A percentile compares a stretch with the other conserved stretches of the same genome.
Conservation (phyloP, 1,140 invertebrate species). For the Scaptomyza montana region DNA sequence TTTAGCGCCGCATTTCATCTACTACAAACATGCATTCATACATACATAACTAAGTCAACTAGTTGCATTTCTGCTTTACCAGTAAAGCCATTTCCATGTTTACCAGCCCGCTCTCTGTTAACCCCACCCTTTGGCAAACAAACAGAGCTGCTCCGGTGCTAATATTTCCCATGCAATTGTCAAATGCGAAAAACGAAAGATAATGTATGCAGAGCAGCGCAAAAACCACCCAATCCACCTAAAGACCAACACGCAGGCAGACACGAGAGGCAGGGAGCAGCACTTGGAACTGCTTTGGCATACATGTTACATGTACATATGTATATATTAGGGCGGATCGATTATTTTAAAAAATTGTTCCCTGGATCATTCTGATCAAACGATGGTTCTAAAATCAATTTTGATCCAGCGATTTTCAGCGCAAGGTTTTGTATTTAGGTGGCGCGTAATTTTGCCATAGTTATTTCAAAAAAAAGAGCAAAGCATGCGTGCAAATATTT, state of each 20-base stretch:
- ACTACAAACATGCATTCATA: background rate
- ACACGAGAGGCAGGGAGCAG: background rate
- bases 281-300: conserved; percentile 21
- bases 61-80: conserved; percentile 23
- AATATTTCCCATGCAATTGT: conserved; percentile 65
- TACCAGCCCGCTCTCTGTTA: too few relatives aligned
- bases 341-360: too few relatives aligned
- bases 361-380: too few relatives aligned
- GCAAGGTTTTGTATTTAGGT: too few relatives aligned
- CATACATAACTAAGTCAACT: conserved; percentile 13
- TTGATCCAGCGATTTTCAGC: too few relatives aligned
- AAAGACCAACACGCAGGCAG: background rate
- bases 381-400: too few relatives aligned
- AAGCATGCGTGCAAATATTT: too few relatives aligned
- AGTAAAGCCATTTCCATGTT: background rate
- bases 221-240: conserved; percentile 4
- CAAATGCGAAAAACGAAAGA: conserved; percentile 56
- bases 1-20: background rate
- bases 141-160: conserved; percentile 35
- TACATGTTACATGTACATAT: too few relatives aligned
- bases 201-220: conserved; percentile 67
- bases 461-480: too few relatives aligned
- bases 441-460: too few relatives aligned
- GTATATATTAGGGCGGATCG: too few relatives aligned
- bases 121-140: conserved; percentile 44